Evolutionary conservation across 2,888 invertebrate species (phyloP), one percentile per base, ranked within the genome.

Genomic region (Dasysyrphus albostriatus): DNA sequence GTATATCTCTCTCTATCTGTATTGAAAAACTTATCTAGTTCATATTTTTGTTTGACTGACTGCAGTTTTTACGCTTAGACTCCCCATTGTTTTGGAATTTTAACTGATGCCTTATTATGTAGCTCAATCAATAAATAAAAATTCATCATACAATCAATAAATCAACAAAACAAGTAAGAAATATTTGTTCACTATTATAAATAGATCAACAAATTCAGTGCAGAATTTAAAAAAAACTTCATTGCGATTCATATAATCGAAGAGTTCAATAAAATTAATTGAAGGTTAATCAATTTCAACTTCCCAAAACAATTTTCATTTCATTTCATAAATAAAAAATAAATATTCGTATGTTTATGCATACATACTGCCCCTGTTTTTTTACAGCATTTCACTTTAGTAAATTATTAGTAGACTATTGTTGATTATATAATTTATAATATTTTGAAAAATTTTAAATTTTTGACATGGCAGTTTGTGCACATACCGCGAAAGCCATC

Each of bases 211-310:
- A 32, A 32, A 29, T 32, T 54, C 14, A 54, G 8, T 8, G 14
- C 8, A 14, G n/a, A 54, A 32, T 14, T 51, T 29, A 3, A 10
- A 16, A 58, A 58, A 16, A 58, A 58, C 34, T 58, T 58, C 16
- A 5, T 5, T 34, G 58, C 16, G 58, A 58, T 58, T 34, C 54
- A 29, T 32, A 7, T 32, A 34, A 58, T 58, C 34, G 16, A 58
- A 58, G 58, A 32, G 34, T 16, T 2, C 9, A 32, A 58, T 34
- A 34, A 58, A 58, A 58, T 34, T 34, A 58, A 58, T 34, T 58
- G 58, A 58, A 58, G 34, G 58, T 58, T 58, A 34, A 58, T 58
- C 58, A 58, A 58, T 58, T 34, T 16, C 34, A 58, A 58, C 58
- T 58, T 58, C 58, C 58, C 16, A 58, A 58, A 58, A 34, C 58